A percentile compares a stretch with the other conserved stretches of the same genome.
These are phyloP conservation scores for Idaea straminata DNA, from an alignment of 2,888 invertebrate genomes.

Conservation along the genomic window DNA sequence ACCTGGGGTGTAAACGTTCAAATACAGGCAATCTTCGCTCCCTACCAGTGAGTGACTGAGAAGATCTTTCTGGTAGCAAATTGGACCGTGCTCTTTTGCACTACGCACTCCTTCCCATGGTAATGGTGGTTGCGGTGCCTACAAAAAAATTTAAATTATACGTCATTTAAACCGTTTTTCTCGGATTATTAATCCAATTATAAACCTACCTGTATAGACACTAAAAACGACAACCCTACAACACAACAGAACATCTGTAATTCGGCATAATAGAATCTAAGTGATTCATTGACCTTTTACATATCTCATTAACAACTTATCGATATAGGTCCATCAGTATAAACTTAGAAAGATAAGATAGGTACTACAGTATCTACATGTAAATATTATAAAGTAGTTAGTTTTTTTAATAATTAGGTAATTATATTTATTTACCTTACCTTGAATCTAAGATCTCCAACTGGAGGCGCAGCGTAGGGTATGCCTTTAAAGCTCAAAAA, in stretches of 20 bases:
- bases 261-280: no score
- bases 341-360: no score
- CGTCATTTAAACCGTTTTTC: neutral
- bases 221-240: neutral
- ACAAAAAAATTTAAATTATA: slow-evolving; percentile 23
- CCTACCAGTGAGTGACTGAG: slow-evolving; percentile 26
- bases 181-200: neutral
- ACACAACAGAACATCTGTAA: neutral
- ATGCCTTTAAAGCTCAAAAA: slow-evolving; percentile 61
- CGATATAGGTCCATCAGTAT: no score
- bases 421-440: slow-evolving; percentile 28
- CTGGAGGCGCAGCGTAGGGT: slow-evolving; percentile 59
- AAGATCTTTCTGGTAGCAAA: slow-evolving; percentile 46
- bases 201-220: neutral
- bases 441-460: slow-evolving; percentile 56
- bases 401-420: neutral
- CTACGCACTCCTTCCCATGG: slow-evolving; percentile 58
- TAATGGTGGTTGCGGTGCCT: slow-evolving; percentile 55
- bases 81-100: slow-evolving; percentile 53
- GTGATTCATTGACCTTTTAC: no score
- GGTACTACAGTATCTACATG: no score
- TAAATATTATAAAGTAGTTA: neutral
- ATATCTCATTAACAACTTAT: no score
- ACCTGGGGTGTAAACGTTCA: slow-evolving; percentile 64
- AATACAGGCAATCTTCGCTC: slow-evolving; percentile 62